Conservation (phyloP, 2,113 vertebrate genomes). For the Panthera tigris region DNA sequence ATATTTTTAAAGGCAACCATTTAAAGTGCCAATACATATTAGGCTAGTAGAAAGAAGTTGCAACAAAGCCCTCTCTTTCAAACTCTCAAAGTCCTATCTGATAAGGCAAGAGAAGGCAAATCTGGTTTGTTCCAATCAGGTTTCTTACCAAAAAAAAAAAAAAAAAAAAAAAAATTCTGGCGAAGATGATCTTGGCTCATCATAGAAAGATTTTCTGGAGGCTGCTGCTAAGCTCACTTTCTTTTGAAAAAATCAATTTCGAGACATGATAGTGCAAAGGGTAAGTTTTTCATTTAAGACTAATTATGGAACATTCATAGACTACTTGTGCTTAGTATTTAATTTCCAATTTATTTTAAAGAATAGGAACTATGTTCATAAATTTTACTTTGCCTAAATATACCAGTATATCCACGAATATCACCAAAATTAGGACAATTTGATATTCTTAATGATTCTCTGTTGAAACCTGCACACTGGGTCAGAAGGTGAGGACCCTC, state of each 20-base stretch:
- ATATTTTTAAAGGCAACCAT: slow-evolving; percentile 82
- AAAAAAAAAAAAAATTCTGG: slow-evolving; percentile 44
- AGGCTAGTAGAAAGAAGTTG: slow-evolving; percentile 78
- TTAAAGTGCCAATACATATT: slow-evolving; percentile 80
- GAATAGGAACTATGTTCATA: slow-evolving; percentile 77
- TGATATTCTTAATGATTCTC: slow-evolving; percentile 83
- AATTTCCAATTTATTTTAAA: slow-evolving; percentile 81
- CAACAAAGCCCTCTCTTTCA: slow-evolving; percentile 75
- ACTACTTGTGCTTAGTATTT: slow-evolving; percentile 82
- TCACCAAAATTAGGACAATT: slow-evolving; percentile 75
- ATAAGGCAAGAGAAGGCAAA: slow-evolving; percentile 75
- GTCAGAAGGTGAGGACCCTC: slow-evolving; percentile 71
- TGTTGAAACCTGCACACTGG: slow-evolving; percentile 79
- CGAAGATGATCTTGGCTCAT: slow-evolving; percentile 83
- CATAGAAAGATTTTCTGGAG: slow-evolving; percentile 84
- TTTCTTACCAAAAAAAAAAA: slow-evolving; percentile 75
- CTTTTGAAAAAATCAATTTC: slow-evolving; percentile 87
- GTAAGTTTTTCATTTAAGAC: slow-evolving; percentile 86
- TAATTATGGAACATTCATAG: slow-evolving; percentile 83
- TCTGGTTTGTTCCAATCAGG: slow-evolving; percentile 74
- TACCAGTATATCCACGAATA: slow-evolving; percentile 74
- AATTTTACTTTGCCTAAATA: slow-evolving; percentile 77
- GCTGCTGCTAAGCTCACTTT: slow-evolving; percentile 83
- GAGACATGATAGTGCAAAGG: slow-evolving; percentile 93
- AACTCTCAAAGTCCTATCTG: slow-evolving; percentile 78